A percentile compares a stretch with the other conserved stretches of the same genome.
Conservation (phyloP, 35 echinoderm and acorn worm genomes). For the Ophioderma brevispina region DNA sequence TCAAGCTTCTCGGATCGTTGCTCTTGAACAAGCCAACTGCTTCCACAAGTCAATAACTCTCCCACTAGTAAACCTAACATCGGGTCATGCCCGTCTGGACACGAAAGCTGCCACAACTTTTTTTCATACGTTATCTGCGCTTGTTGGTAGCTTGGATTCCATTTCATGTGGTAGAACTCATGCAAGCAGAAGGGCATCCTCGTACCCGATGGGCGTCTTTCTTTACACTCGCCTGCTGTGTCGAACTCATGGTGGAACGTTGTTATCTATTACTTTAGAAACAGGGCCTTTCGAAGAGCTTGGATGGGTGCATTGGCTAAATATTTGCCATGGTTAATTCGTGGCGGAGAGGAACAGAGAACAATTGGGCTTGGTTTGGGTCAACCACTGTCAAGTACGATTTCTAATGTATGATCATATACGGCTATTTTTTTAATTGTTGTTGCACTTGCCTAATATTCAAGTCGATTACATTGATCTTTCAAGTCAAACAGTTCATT, state of each 20-base stretch:
- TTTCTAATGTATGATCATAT: no score
- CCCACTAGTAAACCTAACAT: background rate
- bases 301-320: background rate
- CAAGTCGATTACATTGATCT: no score
- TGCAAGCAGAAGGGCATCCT: background rate
- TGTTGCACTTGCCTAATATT: no score
- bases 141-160: conserved; percentile 30
- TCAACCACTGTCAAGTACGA: background rate
- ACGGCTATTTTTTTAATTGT: no score
- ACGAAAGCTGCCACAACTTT: conserved; percentile 16
- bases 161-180: conserved; percentile 3
- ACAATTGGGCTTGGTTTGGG: background rate
- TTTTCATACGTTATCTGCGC: background rate
- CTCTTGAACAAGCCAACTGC: background rate
- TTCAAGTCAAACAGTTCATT: no score
- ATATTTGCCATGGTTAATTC: background rate
- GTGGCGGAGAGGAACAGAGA: background rate
- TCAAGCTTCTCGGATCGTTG: background rate
- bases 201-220: background rate
- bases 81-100: background rate
- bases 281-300: background rate
- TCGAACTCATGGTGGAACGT: conserved; percentile 31
- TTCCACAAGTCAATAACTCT: background rate
- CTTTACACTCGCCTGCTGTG: background rate
- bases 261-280: conserved; percentile 21